Conservation (phyloP, 2,888 invertebrate species). For the Lepidochrysops patricia region DNA sequence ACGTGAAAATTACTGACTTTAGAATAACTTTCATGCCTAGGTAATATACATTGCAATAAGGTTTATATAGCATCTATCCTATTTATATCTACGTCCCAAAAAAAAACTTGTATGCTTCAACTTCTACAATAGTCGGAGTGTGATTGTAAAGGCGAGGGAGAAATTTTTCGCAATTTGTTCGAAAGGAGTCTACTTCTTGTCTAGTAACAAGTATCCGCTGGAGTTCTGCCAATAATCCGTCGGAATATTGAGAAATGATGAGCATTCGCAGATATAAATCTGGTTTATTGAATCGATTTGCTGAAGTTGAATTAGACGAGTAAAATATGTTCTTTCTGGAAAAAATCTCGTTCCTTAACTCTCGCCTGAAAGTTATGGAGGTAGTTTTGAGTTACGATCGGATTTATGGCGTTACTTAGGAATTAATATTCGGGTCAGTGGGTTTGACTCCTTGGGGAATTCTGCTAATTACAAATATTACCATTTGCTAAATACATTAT, state of each 20-base stretch:
- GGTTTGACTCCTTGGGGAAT: too few species aligned
- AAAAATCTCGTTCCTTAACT: neutral
- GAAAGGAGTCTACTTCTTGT: constrained; percentile 21
- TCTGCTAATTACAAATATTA: too few species aligned
- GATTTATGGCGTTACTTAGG: neutral
- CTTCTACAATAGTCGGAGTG: neutral
- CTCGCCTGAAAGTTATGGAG: neutral
- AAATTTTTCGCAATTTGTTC: constrained; percentile 22
- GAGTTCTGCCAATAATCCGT: constrained; percentile 23
- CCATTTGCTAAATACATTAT: too few species aligned
- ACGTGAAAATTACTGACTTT: too few species aligned
- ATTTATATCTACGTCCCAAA: too few species aligned
- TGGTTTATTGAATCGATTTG: constrained; percentile 24
- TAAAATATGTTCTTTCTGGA: constrained; percentile 2
- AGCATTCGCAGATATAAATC: constrained; percentile 24
- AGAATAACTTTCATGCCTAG: too few species aligned
- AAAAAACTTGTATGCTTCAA: too few species aligned
- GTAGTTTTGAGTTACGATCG: neutral
- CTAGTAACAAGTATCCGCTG: constrained; percentile 17
- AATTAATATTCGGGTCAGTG: neutral
- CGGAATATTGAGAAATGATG: constrained; percentile 19
- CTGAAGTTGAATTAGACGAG: constrained; percentile 19
- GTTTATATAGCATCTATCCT: too few species aligned
- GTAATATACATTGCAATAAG: too few species aligned
- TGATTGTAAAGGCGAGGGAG: neutral